Base-by-base conservation (phyloP, 64 coral and sea anemone species). In the Hydrozoanthus tunicans region DNA sequence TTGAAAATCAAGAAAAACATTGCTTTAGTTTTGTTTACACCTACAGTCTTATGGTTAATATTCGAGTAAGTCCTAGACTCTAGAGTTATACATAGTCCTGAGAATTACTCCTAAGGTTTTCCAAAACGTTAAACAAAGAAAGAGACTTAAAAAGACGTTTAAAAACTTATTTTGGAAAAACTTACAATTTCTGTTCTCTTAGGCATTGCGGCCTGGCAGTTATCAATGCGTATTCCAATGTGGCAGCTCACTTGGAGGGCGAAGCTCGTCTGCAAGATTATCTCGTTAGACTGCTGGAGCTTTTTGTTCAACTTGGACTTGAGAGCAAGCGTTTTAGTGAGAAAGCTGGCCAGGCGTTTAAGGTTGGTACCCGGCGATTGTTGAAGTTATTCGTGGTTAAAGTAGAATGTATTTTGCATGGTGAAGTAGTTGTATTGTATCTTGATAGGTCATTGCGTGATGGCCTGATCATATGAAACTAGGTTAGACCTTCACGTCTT, bases 301-400 rank as follows among this genome's bases (percentile, higher is more conserved):
- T 99, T 51, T 99, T 99, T 96, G 97, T 99, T 56, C 97, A 99
- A 73, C 64, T 99, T 56, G 97, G 97, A 20, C 80, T 99, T 6
- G 97, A 99, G 64, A 99, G 97, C 43, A 99, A 95, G 60, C 85
- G 97, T 65, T 92, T 90, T 6, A 95, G 94, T 68, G 92, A 95
- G 65, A 99, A 99, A 68, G 81, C 91, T 13, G 82, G 92, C 9
- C 91, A 86, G 7, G 90, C 94, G 9, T 91, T 94, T 12, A 99
- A 98, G 86, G 94, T 96, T 73, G 54, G 59, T 79, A 0, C n/a
- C 17, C 9, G 77, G 27, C 12, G 6, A 9, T 64, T 72, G 3
- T 57, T 56, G 3, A 51, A 76, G 53, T 53, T 76, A 51, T 51
- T 76, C 9, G 72, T 13, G 25, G 10, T 76, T 32, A 13, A 14